Percentiles rank a stretch among this genome's conserved stretches.
These are phyloP conservation scores for Gopherus flavomarginatus DNA, from an alignment of 2,113 vertebrate genomes.

Conservation along the genomic window DNA sequence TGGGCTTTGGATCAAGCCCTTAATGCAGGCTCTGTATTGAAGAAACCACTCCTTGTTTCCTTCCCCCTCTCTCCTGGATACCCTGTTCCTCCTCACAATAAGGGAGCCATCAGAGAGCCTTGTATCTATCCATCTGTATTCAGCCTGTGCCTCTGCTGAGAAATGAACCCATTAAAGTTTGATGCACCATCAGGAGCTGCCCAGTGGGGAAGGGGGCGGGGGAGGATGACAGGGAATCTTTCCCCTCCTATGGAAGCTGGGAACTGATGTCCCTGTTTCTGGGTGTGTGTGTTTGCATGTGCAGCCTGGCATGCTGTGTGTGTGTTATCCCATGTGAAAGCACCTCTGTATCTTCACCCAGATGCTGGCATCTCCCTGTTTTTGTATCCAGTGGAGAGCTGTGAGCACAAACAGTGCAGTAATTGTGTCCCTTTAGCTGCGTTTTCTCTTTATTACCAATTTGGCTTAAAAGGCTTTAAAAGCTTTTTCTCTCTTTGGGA, in stretches of 20 bases:
- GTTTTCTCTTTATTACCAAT: background rate
- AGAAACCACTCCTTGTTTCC: background rate
- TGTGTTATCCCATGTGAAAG: background rate
- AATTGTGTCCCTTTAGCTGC: background rate
- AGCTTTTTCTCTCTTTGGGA: background rate
- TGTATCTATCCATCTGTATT: background rate
- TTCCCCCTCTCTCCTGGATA: background rate
- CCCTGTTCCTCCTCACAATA: background rate
- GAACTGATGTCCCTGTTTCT: background rate
- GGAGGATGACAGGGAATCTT: background rate
- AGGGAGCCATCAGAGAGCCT: background rate
- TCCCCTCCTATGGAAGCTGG: background rate
- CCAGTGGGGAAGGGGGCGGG: background rate
- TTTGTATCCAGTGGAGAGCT: background rate
- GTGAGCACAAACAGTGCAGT: background rate
- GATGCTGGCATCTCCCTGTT: background rate
- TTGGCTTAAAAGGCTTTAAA: constrained; percentile 24
- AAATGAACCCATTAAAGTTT: constrained; percentile 19
- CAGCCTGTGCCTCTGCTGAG: background rate
- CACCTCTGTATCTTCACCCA: background rate
- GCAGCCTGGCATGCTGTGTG: background rate
- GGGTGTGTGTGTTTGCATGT: background rate
- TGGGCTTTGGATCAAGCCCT: background rate
- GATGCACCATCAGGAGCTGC: background rate
- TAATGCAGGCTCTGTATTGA: background rate